Base-by-base conservation (phyloP, 1,140 invertebrate genomes). In the Pemphigus obesinymphae region DNA sequence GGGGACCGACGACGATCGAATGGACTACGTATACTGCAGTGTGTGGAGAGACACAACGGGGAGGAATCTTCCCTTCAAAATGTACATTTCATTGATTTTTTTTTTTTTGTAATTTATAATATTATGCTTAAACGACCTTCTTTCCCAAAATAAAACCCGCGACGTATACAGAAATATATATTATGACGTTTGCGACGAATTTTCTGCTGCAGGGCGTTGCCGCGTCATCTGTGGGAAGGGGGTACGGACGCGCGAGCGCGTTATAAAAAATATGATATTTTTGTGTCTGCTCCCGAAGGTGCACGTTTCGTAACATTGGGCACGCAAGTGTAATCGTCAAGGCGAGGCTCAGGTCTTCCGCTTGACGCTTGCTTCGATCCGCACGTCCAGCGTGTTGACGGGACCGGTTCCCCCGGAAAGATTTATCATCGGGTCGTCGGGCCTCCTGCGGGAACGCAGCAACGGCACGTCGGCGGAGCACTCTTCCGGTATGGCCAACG, bases 401-500 rank as follows among this genome's bases (percentile, higher is more conserved):
- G 23, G 68, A 72, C 45, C 10, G 17, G 15, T 4, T 13, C 6
- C 13, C 2, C 6, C 26, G 70, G 43, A 20, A 1, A 23, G 4
- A 11, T 45, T 45, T 13, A 13, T 11, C 7, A 1, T 50, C 6
- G 53, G n/a, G 23, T 63, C 76, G 13, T 63, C 76, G 3, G 76
- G 23, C 0, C 55, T n/a, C 8, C 76, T n/a, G n/a, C 76, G 50
- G 3, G 76, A 80, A 15, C 76, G 23, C 37, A 80, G 17, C 26
- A 63, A 20, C 8, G 76, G 50, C 10, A 17, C 55, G 23, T 73
- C 43, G 43, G 17, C 43, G 26, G 43, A 26, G 17, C 45, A 43
- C 8, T 26, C 76, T 26, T 80, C 76, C 5, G 76, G 76, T 61
- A 80, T 80, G 76, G 55, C 53, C 37, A 80, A 34, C 23, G 76